phyloP scores from a whole-genome alignment of 2,113 vertebrate species.

The Mustela lutreola region DNA sequence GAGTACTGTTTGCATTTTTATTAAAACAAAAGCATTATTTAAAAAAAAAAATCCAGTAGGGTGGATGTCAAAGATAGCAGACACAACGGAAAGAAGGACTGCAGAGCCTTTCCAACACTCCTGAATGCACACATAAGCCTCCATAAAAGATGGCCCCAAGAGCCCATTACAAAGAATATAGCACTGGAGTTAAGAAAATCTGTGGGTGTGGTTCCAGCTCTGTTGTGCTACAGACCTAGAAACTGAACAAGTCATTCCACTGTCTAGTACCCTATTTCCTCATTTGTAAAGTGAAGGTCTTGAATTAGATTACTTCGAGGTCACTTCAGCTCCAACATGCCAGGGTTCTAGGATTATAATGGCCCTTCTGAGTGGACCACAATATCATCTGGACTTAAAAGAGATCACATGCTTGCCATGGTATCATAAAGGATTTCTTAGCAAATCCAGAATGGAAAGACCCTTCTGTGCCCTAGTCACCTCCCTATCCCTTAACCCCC shows the following conservation, averaged over 20 bases:
- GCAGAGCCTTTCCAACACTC: background rate
- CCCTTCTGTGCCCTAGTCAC: background rate
- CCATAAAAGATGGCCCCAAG: background rate
- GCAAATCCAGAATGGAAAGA: background rate
- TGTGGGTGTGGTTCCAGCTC: background rate
- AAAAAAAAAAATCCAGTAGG: background rate
- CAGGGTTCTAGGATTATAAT: background rate
- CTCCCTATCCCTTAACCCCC: background rate
- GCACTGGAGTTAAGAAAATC: background rate
- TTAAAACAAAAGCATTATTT: constrained; percentile 22
- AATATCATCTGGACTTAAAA: background rate
- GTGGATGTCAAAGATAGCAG: background rate
- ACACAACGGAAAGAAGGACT: background rate
- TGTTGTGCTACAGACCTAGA: background rate
- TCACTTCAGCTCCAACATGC: background rate
- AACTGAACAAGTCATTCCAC: background rate
- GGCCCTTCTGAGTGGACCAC: background rate
- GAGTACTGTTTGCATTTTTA: constrained; percentile 11
- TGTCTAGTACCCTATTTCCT: background rate
- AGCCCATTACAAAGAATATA: background rate
- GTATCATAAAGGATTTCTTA: background rate
- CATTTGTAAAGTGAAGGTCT: constrained; percentile 36
- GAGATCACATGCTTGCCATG: background rate
- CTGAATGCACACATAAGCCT: background rate
- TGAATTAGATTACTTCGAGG: background rate